Base-by-base conservation (phyloP, 2,113 vertebrate genomes). In the Hyaena hyaena region DNA sequence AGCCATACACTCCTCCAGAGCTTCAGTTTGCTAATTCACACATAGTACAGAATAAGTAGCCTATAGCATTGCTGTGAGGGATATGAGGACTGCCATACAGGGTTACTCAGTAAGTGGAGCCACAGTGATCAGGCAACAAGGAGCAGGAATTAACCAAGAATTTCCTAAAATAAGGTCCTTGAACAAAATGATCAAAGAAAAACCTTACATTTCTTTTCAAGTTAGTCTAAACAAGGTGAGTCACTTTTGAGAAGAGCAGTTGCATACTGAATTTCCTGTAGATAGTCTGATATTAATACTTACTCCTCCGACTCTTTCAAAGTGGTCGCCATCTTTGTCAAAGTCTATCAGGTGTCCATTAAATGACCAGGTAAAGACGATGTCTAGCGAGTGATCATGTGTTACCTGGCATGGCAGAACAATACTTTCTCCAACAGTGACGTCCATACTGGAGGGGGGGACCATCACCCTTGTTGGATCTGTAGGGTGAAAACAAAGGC, bases 221-320 rank as follows among this genome's bases (percentile, higher is more conserved):
- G 45, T 88, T 90, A 55, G 53, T 80, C 55, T 26, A 35, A 68
- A 65, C 19, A 19, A 76, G 50, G 5, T 77, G 86, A 8, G 31
- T 91, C 61, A 23, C 24, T 74, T 74, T 88, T 0, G 0, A 79
- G 43, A 86, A 26, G 31, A 73, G 33, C 12, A 9, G n/a, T 4
- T 16, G 10, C 17, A 65, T 16, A 7, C 0, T 12, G 8, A 26
- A 4, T 35, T 35, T 61, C 26, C 26, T 26, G 26, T 1, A 16
- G 61, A 5, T 28, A 17, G 24, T 23, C 1, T 39, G 65, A 97
- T 2, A 71, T 98, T 96, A 55, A 98, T 95, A 99, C 99, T 99
- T 99, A 99, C 99, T 77, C 99, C 99, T 97, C 99, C 99, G 2
- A 99, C 99, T 98, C 99, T 99, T 85, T 99, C 99, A 92, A 99